Evolutionary conservation across 2,113 vertebrate genomes (phyloP), one percentile per base, ranked within the genome.

Genomic region (Thermophis baileyi): DNA sequence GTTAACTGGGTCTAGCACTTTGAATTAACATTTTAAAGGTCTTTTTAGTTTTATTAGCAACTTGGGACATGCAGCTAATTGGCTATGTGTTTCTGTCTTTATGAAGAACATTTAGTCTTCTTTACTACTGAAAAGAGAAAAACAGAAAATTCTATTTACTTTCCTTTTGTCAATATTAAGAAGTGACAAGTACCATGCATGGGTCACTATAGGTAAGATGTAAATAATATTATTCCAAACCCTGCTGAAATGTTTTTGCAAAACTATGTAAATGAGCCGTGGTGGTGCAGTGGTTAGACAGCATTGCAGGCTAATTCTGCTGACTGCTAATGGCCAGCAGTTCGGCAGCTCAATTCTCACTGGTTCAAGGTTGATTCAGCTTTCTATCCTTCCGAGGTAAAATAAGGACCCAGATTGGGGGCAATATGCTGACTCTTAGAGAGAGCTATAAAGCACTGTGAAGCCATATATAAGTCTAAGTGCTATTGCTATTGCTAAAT

Each of bases 21-120:
- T 95, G 95, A 96, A 96, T 95, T 94, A 97, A 95, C 93, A 96
- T 93, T 97, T 97, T 95, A 95, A 96, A 96, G 91, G 93, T 88
- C 92, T 93, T 95, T 95, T 91, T 85, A 94, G 89, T 95, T 97
- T 97, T 97, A 97, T 97, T 97, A 96, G 93, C 94, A 96, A 95
- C 94, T 96, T 93, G 91, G 93, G 93, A 92, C 92, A 95, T 35
- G 51, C 50, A 90, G 55, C 69, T 95, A 91, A 88, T 90, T 60
- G 25, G n/a, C 6, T 74, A 18, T 53, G 12, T 85, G 27, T 86
- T 90, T 93, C 50, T 86, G 30, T 27, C n/a, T 86, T 85, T 50
- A 90, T 20, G 27, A 90, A 50, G 24, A 92, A 87, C 47, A 30
- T 40, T 85, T 24, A 63, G n/a, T 4, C 44, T 60, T 60, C 9